These are phyloP conservation scores for Gallinago stenura DNA, from an alignment of 2,797 vertebrate genomes.

Conservation along the genomic window DNA sequence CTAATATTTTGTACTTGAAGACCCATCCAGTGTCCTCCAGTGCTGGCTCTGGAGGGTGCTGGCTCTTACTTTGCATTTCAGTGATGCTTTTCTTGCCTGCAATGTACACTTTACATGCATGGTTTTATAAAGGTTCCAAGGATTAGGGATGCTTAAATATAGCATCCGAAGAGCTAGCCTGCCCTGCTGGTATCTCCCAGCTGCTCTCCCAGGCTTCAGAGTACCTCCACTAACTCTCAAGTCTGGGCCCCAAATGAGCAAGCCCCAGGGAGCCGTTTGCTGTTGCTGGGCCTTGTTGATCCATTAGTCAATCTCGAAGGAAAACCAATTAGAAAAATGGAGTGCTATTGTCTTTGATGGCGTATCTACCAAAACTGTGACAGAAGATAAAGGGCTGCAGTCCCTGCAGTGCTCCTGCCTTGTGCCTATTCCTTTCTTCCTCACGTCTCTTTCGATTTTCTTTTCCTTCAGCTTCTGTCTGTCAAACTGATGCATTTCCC, in stretches of 20 bases:
- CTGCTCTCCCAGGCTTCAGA: background rate
- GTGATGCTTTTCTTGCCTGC: background rate
- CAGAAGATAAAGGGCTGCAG: background rate
- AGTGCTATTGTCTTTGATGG: background rate
- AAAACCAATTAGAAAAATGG: conserved; percentile 54
- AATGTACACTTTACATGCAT: background rate
- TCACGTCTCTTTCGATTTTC: conserved; percentile 42
- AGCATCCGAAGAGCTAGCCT: background rate
- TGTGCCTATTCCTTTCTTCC: background rate
- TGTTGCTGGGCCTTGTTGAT: background rate
- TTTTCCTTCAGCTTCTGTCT: conserved; percentile 27
- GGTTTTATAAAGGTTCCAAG: background rate
- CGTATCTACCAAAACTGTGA: background rate
- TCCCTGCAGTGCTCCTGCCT: background rate
- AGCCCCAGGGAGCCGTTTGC: background rate
- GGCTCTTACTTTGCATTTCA: conserved; percentile 40
- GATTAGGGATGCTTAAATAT: conserved; percentile 41
- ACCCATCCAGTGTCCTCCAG: background rate
- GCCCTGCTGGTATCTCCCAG: background rate
- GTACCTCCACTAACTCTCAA: background rate
- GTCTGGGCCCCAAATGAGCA: background rate
- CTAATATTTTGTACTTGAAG: background rate
- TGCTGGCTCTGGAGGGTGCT: background rate
- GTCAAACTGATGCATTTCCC: conserved; percentile 64
- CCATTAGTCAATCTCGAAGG: conserved; percentile 48